These are phyloP conservation scores for Mareca strepera DNA, from an alignment of 2,797 vertebrate species.

Conservation along the genomic window DNA sequence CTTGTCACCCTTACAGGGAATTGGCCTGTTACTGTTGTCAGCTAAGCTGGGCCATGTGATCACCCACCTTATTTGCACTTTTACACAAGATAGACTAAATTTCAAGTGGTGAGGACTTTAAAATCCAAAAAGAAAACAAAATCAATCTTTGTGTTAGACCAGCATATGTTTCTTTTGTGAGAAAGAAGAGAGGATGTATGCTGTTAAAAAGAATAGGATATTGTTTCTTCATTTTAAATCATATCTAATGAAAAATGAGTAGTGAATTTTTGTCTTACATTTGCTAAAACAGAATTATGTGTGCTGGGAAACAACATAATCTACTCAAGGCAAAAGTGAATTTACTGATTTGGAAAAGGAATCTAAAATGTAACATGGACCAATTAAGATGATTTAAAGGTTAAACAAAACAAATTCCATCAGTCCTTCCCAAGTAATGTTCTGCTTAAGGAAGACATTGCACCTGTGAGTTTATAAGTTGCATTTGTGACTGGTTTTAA, in stretches of 20 bases:
- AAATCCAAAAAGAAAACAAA: neutral
- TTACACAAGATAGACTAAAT: neutral
- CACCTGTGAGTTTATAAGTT: neutral
- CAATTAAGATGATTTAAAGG: neutral
- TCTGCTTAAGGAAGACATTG: neutral
- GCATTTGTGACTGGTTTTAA: neutral
- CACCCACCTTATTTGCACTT: rapidly evolving
- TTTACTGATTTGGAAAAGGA: neutral
- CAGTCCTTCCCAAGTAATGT: neutral
- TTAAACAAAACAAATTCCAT: neutral
- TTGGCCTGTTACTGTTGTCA: neutral
- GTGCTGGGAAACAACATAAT: neutral
- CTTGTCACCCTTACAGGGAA: rapidly evolving
- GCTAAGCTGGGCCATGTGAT: neutral
- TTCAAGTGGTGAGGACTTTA: neutral
- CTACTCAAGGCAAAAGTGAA: neutral
- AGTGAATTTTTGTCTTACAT: neutral
- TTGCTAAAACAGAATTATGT: neutral
- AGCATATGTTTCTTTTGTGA: neutral
- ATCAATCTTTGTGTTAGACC: neutral
- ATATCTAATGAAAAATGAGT: neutral
- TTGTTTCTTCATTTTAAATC: neutral
- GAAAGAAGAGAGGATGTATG: neutral
- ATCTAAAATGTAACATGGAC: neutral
- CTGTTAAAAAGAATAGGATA: neutral